Evolutionary conservation across 2,888 invertebrate species (phyloP).

Genomic region (Copidosoma aretas): DNA sequence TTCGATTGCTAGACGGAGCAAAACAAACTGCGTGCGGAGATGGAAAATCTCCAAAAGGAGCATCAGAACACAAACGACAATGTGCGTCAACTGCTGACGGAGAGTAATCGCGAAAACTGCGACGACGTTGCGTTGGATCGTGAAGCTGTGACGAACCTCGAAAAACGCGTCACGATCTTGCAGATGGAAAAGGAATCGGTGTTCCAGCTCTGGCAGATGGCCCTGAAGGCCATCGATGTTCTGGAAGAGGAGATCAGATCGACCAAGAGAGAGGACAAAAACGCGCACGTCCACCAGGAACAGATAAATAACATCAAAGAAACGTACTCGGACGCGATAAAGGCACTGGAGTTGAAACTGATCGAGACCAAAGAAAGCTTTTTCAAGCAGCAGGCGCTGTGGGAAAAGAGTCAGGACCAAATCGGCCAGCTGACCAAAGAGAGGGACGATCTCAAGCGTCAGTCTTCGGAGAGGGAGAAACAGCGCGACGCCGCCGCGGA

Average conservation of each 20-base stretch:
- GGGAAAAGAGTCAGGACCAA: constrained; percentile 63
- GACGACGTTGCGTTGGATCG: constrained; percentile 35
- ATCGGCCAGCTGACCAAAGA: constrained; percentile 61
- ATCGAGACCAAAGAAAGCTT: constrained; percentile 65
- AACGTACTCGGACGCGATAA: constrained; percentile 65
- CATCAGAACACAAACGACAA: constrained; percentile 47
- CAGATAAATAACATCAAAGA: constrained; percentile 58
- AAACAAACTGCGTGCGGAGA: constrained; percentile 48
- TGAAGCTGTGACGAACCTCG: constrained; percentile 50
- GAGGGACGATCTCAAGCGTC: constrained; percentile 62
- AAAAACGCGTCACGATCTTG: constrained; percentile 52
- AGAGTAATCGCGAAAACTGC: constrained; percentile 46
- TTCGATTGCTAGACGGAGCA: constrained; percentile 53
- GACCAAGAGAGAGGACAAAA: constrained; percentile 51
- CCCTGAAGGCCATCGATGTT: constrained; percentile 71
- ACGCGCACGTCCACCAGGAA: constrained; percentile 51
- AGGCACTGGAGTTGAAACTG: constrained; percentile 67
- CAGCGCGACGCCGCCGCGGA: constrained; percentile 44
- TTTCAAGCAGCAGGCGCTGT: constrained; percentile 51
- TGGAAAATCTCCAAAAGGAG: constrained; percentile 48
- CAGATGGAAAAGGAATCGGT: constrained; percentile 71
- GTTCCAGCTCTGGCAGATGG: constrained; percentile 72
- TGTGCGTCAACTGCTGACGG: constrained; percentile 46
- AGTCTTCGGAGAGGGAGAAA: constrained; percentile 47
- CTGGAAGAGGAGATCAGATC: constrained; percentile 73